Evolutionary conservation across 1,140 invertebrate genomes (phyloP).

Genomic region (Asobara japonica): DNA sequence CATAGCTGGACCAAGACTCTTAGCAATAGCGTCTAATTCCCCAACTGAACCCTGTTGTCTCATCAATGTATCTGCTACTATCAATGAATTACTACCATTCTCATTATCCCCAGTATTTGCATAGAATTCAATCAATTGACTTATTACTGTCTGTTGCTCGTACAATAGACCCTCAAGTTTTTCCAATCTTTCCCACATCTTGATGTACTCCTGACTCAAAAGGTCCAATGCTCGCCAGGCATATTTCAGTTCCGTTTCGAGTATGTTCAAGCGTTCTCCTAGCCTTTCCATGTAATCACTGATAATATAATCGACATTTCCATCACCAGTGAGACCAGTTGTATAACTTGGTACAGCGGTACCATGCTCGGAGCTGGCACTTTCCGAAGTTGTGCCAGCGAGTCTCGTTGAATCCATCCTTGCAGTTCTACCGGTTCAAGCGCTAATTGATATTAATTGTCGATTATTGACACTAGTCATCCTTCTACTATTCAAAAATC

Average conservation of each 20-base stretch:
- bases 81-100: conserved; percentile 55
- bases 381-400: conserved; percentile 44
- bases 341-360: conserved; percentile 46
- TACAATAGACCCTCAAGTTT: conserved; percentile 88
- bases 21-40: conserved; percentile 59
- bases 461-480: neutral
- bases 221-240: conserved; percentile 91
- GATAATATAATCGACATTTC: conserved; percentile 76
- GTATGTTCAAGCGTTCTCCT: conserved; percentile 82
- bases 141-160: conserved; percentile 92
- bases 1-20: conserved; percentile 57
- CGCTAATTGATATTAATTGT: neutral
- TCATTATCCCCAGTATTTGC: conserved; percentile 48
- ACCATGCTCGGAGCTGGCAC: conserved; percentile 45
- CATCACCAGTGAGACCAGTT: conserved; percentile 46
- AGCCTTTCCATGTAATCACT: conserved; percentile 90
- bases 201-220: conserved; percentile 90
- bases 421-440: conserved; percentile 18
- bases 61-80: conserved; percentile 48
- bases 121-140: conserved; percentile 86
- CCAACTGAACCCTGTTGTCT: conserved; percentile 51
- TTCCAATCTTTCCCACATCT: conserved; percentile 93
- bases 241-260: conserved; percentile 90
- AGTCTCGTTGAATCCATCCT: conserved; percentile 56
- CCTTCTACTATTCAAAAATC: no score